Evolutionary conservation across 2,113 vertebrate genomes (phyloP), one percentile per base, ranked within the genome.

Genomic region (Marcusenius ussheri): DNA sequence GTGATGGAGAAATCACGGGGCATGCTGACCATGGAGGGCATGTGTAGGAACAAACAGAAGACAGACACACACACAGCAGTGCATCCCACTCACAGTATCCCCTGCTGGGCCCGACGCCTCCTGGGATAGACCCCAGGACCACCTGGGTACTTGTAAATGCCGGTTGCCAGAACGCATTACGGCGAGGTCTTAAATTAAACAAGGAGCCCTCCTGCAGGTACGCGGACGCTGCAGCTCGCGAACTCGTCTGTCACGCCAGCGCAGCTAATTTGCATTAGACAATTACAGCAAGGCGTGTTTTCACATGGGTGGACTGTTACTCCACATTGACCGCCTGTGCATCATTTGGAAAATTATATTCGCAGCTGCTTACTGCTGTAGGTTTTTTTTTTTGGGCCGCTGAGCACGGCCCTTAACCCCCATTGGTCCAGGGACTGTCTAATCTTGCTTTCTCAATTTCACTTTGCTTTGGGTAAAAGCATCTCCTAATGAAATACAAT

Each of bases 211-310:
- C 83, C 42, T 7, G 46, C 24, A 19, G 24, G 24, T 19, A 46
- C 39, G 2, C 51, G 21, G 31, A 31, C 24, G 5, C 9, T 17
- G 50, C 27, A 5, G 50, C 27, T 56, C 21, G 9, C 15, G 2
- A 19, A 21, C 85, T 91, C 91, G 77, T 88, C 89, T 89, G 46
- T 53, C 3, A 35, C 89, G 90, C 90, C 91, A 89, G 89, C 15
- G 9, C 85, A 87, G 92, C 89, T 91, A 89, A 92, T 92, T 92
- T 87, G 87, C 53, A 50, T 90, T 90, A 21, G 88, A 88, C 90
- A 91, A 91, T 92, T 90, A 88, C 87, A 88, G 90, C 27, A 6
- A 88, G 24, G 89, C 91, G 90, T 91, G 89, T 91, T 91, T 91
- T 45, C 89, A 88, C 88, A 89, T 27, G 51, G 89, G 62, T 51